These are phyloP conservation scores for Amblyraja radiata DNA, from an alignment of 2,797 vertebrate species.

Conservation along the genomic window DNA sequence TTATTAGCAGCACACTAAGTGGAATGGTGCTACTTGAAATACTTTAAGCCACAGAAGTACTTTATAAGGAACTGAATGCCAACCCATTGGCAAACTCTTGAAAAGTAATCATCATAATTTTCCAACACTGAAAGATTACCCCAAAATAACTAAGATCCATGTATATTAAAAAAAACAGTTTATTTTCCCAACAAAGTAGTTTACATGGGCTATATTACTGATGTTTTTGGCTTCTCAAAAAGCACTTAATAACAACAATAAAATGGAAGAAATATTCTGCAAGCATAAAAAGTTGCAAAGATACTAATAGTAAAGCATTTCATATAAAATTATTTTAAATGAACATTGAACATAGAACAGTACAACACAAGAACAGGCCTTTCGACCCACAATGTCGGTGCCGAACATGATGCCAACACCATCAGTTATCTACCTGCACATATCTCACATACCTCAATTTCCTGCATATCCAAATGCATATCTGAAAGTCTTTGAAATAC, in stretches of 20 bases:
- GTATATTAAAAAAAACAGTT: neutral
- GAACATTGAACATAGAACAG: too few species aligned
- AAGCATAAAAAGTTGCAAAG: neutral
- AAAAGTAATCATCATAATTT: neutral
- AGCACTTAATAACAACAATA: neutral
- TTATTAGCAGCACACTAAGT: constrained; percentile 11
- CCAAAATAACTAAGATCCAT: neutral
- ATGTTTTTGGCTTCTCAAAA: neutral
- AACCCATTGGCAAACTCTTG: neutral
- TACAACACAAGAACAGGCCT: too few species aligned
- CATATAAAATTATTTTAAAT: neutral
- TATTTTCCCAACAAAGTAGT: neutral
- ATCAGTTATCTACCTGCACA: too few species aligned
- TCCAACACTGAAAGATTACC: neutral
- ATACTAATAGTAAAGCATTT: neutral
- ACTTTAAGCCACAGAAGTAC: neutral
- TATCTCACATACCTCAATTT: too few species aligned
- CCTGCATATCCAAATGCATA: too few species aligned
- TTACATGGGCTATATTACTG: neutral
- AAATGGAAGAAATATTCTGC: neutral
- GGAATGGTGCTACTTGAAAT: constrained; percentile 1
- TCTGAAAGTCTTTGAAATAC: too few species aligned
- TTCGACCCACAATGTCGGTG: too few species aligned
- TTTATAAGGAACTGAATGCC: neutral
- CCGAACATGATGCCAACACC: too few species aligned